Base-by-base conservation (phyloP, 1,140 invertebrate genomes). In the Dendrolimus punctatus region DNA sequence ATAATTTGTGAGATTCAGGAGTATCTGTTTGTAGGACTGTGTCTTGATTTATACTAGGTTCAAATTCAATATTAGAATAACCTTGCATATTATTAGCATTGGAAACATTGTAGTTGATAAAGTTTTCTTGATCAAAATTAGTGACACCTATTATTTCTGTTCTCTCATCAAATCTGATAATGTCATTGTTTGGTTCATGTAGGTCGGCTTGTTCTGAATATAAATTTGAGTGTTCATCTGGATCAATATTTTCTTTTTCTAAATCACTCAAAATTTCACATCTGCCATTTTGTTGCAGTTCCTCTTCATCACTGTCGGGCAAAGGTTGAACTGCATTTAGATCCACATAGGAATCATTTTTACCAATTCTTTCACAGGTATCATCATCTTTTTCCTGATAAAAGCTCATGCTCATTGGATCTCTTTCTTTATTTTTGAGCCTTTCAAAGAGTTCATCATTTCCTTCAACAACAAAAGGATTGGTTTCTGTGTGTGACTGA, bases 351-450 rank as follows among this genome's bases (percentile, higher is more conserved):
- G 68, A 56, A 41, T 71, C 72, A 46, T 68, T 66, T 63, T 72
- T 77, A 36, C 59, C 46, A 54, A 79, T 69, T 37, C 79, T 71
- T 61, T 90, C 87, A 62, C 90, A 88, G 7, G 89, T 90, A 8
- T 88, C 87, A 62, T 90, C 88, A 55, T 91, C 88, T 61, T 91
- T 90, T 54, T 90, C 88, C 45, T 91, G 91, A 49, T 91, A 91
- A 61, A 91, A 90, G 7, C 91, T 92, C 89, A 92, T 92, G 8
- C 90, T 89, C 91, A 93, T 93, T 6, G 91, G 90, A 81, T 92
- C 90, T 55, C 87, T 73, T 57, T 89, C 87, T 62, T 89, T 89
- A 67, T 85, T 89, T 71, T 88, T 86, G 49, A 88, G 68, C 54
- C 83, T 79, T 73, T 87, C 84, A 66, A 85, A 81, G 43, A 87